Percentiles rank a stretch among this genome's conserved stretches.
Conservation (phyloP, 2,113 vertebrate genomes). For the Epinephelus cyanopodus region DNA sequence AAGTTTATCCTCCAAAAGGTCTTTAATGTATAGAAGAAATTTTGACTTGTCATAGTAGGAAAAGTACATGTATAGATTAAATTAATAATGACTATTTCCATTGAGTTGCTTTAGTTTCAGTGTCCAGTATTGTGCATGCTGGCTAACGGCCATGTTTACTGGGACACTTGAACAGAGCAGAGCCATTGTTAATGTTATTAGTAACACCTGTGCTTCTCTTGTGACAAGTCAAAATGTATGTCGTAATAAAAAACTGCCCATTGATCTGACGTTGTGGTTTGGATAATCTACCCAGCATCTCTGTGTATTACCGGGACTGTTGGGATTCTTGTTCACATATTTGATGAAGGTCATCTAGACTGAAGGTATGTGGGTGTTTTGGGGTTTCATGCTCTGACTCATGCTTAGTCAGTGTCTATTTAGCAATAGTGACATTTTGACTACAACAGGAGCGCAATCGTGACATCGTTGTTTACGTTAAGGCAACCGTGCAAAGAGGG, state of each 20-base stretch:
- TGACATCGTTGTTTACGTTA: not conserved
- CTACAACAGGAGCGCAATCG: not conserved
- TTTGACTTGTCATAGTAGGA: not conserved
- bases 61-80: not conserved
- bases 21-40: not conserved
- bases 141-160: too few species aligned
- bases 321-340: slow-evolving; percentile 35
- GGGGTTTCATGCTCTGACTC: slow-evolving; percentile 29
- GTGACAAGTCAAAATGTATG: too few species aligned
- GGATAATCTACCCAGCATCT: not conserved
- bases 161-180: too few species aligned
- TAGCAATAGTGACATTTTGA: slow-evolving; percentile 6
- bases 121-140: too few species aligned
- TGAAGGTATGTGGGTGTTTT: slow-evolving; percentile 25
- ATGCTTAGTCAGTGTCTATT: slow-evolving; percentile 35
- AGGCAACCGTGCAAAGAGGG: not conserved
- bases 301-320: not conserved
- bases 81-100: not conserved
- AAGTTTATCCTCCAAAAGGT: not conserved
- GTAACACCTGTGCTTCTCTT: too few species aligned
- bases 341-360: slow-evolving; percentile 4
- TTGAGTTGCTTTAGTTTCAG: not conserved
- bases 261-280: not conserved
- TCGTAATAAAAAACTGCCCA: too few species aligned
- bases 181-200: too few species aligned